phyloP scores from a whole-genome alignment of 2,888 invertebrate species.

The Koerneria pararmatus region DNA sequence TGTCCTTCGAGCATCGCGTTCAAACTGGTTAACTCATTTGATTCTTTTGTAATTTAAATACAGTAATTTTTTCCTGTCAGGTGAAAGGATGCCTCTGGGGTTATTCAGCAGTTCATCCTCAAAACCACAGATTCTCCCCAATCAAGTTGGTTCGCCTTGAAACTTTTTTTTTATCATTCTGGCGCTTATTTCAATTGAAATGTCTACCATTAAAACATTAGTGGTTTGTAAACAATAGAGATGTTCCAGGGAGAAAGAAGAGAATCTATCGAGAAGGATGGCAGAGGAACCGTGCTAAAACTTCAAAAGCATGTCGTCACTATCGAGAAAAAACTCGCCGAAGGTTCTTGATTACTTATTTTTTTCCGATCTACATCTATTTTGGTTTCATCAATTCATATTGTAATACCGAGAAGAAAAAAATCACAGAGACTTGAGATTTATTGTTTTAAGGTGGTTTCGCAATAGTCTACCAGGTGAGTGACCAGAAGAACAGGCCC shows the following conservation, averaged over 20 bases:
- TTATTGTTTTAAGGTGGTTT: slow-evolving; percentile 74
- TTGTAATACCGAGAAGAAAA: background rate
- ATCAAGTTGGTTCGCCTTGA: background rate
- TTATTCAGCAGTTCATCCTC: slow-evolving; percentile 19
- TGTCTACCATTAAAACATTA: background rate
- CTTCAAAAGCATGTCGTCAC: slow-evolving; percentile 47
- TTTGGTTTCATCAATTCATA: background rate
- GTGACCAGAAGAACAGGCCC: slow-evolving; percentile 68
- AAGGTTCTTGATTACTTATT: slow-evolving; percentile 39
- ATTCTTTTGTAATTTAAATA: too few species aligned
- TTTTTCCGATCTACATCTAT: background rate
- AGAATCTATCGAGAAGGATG: slow-evolving; percentile 41
- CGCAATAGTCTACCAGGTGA: slow-evolving; percentile 83
- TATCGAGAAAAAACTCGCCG: slow-evolving; percentile 53
- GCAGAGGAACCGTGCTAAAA: slow-evolving; percentile 45
- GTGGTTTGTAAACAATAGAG: background rate
- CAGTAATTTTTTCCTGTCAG: too few species aligned
- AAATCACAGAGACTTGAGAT: background rate
- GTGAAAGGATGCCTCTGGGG: slow-evolving; percentile 24
- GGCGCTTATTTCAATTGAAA: background rate
- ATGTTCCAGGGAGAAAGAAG: slow-evolving; percentile 30
- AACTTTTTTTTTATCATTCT: background rate
- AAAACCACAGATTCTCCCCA: slow-evolving; percentile 20
- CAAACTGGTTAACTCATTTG: too few species aligned
- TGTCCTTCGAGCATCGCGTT: too few species aligned